Conservation (phyloP, 1,140 invertebrate species). For the Heterodera schachtii region DNA sequence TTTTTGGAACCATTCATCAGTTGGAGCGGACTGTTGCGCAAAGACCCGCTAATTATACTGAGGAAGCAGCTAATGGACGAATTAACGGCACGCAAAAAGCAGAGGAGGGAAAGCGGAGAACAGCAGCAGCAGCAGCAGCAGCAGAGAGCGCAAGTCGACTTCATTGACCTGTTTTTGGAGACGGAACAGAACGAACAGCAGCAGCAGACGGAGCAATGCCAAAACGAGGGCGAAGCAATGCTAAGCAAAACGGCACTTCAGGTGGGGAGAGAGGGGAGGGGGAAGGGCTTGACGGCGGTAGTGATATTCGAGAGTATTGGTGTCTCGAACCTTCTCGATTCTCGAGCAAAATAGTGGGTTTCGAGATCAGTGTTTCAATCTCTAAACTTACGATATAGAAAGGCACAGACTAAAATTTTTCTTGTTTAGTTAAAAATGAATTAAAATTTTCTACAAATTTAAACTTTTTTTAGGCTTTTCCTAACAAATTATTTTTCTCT, state of each 20-base stretch:
- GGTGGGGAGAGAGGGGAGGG: not conserved
- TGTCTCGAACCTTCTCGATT: not conserved
- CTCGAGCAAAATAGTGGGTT: too few relatives aligned
- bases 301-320: too few relatives aligned
- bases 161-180: conserved; percentile 55
- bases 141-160: conserved; percentile 38
- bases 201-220: not conserved
- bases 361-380: too few relatives aligned
- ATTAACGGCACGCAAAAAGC: not conserved
- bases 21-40: conserved; percentile 11
- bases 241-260: not conserved
- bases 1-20: not conserved
- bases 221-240: not conserved
- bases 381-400: too few relatives aligned
- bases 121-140: not conserved
- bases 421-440: too few relatives aligned
- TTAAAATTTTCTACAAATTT: too few relatives aligned
- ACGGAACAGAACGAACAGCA: not conserved
- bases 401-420: too few relatives aligned
- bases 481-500: too few relatives aligned
- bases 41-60: not conserved
- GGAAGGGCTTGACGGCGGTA: too few relatives aligned
- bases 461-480: too few relatives aligned
- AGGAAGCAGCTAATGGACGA: not conserved
- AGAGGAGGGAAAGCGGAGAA: not conserved